Evolutionary conservation across 2,113 vertebrate genomes (phyloP).

Genomic region (Pseudorectes ferrugineus): DNA sequence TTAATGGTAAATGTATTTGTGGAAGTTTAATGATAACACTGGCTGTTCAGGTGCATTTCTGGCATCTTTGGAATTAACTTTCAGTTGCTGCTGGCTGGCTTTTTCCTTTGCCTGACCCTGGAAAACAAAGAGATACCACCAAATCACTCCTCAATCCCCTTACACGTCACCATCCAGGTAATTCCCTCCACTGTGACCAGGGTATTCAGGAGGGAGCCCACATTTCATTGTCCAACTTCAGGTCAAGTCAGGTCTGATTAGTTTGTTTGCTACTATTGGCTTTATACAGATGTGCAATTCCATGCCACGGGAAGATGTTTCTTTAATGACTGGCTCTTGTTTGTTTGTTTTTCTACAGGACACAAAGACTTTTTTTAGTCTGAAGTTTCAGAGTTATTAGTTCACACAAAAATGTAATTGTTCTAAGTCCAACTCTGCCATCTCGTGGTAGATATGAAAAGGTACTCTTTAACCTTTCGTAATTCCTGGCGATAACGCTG

Average conservation of each 20-base stretch:
- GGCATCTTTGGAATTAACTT: not conserved
- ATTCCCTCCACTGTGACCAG: not conserved
- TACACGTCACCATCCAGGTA: not conserved
- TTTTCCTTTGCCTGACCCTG: not conserved
- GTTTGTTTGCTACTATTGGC: not conserved
- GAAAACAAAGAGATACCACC: not conserved
- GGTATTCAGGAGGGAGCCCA: not conserved
- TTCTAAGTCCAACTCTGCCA: constrained; percentile 39
- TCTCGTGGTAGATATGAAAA: constrained; percentile 20
- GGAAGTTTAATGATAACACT: not conserved
- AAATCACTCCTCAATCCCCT: not conserved
- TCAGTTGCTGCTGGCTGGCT: not conserved
- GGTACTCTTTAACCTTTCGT: not conserved
- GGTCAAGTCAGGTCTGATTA: not conserved
- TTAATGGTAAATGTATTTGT: not conserved
- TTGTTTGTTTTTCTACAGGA: not conserved
- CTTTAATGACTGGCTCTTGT: not conserved
- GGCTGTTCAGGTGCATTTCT: not conserved
- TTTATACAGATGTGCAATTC: not conserved
- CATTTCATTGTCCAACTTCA: not conserved
- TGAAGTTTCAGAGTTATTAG: not conserved
- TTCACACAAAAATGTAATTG: not conserved
- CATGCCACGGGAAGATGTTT: not conserved
- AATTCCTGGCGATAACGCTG: rapidly evolving
- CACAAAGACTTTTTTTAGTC: not conserved